These are phyloP conservation scores for Caprella mutica DNA, from an alignment of 2,888 invertebrate genomes.

Conservation along the genomic window DNA sequence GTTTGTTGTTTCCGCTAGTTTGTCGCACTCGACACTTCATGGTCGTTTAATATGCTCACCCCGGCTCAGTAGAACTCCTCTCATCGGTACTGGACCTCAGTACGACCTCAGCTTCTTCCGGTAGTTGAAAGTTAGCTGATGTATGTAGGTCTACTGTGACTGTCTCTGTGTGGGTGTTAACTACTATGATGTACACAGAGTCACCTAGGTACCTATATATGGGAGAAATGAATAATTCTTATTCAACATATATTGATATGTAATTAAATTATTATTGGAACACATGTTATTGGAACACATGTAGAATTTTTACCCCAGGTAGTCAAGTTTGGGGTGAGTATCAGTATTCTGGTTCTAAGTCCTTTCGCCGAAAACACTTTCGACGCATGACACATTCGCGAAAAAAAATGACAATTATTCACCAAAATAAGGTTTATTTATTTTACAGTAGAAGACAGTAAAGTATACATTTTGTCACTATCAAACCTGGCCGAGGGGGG, in stretches of 20 bases:
- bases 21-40: too few species aligned
- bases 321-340: too few species aligned
- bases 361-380: too few species aligned
- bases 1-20: too few species aligned
- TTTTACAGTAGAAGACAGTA: too few species aligned
- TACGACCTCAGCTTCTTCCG: conserved; percentile 17
- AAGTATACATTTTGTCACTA: too few species aligned
- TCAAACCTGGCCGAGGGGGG: too few species aligned
- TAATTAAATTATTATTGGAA: neutral
- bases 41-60: too few species aligned
- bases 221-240: conserved; percentile 44
- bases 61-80: conserved; percentile 6
- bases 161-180: conserved; percentile 50
- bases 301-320: neutral
- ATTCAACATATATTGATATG: neutral
- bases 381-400: too few species aligned
- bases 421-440: too few species aligned
- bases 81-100: conserved; percentile 17
- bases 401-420: too few species aligned
- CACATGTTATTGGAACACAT: neutral
- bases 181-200: conserved; percentile 59
- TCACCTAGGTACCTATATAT: conserved; percentile 40
- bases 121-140: conserved; percentile 20
- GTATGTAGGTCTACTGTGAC: conserved; percentile 47
- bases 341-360: too few species aligned